Evolutionary conservation across 2,888 invertebrate genomes (phyloP).

Genomic region (Leptarthrus brevirostris): DNA sequence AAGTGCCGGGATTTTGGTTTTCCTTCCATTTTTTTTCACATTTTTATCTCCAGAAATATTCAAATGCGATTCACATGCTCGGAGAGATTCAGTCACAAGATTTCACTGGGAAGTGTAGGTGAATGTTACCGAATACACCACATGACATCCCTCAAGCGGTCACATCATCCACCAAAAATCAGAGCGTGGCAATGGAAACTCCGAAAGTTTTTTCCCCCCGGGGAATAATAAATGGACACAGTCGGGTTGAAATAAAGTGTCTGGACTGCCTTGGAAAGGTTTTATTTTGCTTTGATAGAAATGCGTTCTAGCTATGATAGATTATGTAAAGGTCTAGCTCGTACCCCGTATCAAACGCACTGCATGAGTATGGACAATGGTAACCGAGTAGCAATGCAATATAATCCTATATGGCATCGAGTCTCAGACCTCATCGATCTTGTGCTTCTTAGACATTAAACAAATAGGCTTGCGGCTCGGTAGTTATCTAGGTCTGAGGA

Average conservation of each 20-base stretch:
- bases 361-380: constrained; percentile 5
- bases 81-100: constrained; percentile 12
- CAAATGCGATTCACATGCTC: constrained; percentile 36
- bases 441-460: too few species aligned
- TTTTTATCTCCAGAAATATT: constrained; percentile 41
- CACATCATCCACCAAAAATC: constrained; percentile 14
- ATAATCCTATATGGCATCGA: too few species aligned
- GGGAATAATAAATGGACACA: constrained; percentile 39
- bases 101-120: neutral
- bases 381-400: too few species aligned
- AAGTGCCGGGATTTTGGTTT: neutral
- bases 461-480: too few species aligned
- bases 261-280: neutral
- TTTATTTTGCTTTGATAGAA: constrained; percentile 33
- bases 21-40: constrained; percentile 26
- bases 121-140: too few species aligned
- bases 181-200: neutral
- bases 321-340: constrained; percentile 34
- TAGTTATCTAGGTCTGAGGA: too few species aligned
- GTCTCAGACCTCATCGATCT: too few species aligned
- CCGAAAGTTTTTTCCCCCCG: constrained; percentile 4
- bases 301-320: constrained; percentile 26
- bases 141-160: constrained; percentile 29
- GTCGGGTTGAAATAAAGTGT: too few species aligned
- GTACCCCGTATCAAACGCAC: constrained; percentile 26